These are phyloP conservation scores for Drosophila sordidapex DNA, from an alignment of 2,888 invertebrate genomes.

Conservation along the genomic window DNA sequence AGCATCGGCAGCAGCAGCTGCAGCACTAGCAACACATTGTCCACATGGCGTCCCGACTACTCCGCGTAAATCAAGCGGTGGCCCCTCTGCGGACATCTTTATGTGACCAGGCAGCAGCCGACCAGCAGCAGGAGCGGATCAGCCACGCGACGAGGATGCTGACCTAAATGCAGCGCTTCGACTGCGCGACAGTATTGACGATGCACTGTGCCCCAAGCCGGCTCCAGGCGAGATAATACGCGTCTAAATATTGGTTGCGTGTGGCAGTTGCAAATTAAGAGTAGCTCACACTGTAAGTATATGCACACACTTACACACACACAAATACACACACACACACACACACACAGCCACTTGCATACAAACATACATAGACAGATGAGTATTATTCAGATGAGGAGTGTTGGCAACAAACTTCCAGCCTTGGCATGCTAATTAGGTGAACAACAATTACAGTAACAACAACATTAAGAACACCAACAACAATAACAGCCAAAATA, in stretches of 20 bases:
- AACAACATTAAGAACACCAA: conserved; percentile 2
- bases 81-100: conserved; percentile 90
- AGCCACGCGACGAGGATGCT: conserved; percentile 37
- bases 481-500: not conserved
- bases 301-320: conserved; percentile 34
- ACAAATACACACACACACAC: not conserved
- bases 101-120: conserved; percentile 88
- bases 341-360: not conserved
- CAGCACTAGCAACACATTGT: conserved; percentile 74
- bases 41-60: conserved; percentile 85
- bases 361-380: not conserved
- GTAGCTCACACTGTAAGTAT: conserved; percentile 55
- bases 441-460: conserved; percentile 6
- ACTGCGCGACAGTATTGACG: conserved; percentile 74
- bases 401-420: not conserved
- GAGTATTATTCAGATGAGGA: not conserved
- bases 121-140: conserved; percentile 55
- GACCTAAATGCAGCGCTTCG: conserved; percentile 73
- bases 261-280: not conserved
- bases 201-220: conserved; percentile 79
- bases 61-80: conserved; percentile 81
- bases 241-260: conserved; percentile 73
- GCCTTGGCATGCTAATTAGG: conserved; percentile 6
- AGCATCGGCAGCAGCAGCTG: conserved; percentile 28
- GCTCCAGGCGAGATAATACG: conserved; percentile 84